These are phyloP conservation scores for Papilio glaucus DNA, from an alignment of 1,140 invertebrate genomes.

Conservation along the genomic window DNA sequence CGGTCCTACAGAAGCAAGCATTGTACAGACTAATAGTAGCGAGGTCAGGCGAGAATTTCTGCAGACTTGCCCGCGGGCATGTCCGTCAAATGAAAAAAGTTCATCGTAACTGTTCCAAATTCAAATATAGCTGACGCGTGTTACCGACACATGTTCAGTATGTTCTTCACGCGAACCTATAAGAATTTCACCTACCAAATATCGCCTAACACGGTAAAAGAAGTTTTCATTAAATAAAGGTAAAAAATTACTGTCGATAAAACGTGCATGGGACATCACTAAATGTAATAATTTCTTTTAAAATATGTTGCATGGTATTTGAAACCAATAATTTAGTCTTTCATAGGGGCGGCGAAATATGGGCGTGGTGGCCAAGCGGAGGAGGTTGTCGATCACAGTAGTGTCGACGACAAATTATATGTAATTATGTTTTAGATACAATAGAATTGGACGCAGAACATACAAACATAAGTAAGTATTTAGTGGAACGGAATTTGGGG, in stretches of 20 bases:
- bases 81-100: too few species aligned
- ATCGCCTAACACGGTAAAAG: too few species aligned
- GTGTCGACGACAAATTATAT: constrained; percentile 12
- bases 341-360: constrained; percentile 65
- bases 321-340: constrained; percentile 69
- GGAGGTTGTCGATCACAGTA: constrained; percentile 52
- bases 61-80: too few species aligned
- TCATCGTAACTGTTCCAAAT: too few species aligned
- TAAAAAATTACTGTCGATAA: constrained; percentile 39
- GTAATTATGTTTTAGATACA: constrained; percentile 20
- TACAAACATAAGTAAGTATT: background rate
- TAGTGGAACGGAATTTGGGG: background rate
- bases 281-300: constrained; percentile 38
- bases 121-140: too few species aligned
- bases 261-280: constrained; percentile 48
- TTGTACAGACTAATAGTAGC: too few species aligned
- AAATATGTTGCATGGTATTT: constrained; percentile 49
- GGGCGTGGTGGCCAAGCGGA: constrained; percentile 57
- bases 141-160: too few species aligned
- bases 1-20: too few species aligned
- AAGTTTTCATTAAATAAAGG: background rate
- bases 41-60: too few species aligned
- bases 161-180: too few species aligned
- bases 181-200: too few species aligned
- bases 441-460: background rate